A percentile compares a stretch with the other conserved stretches of the same genome.
Conservation (phyloP, 1,140 invertebrate species). For the Lasioglossum albipes region DNA sequence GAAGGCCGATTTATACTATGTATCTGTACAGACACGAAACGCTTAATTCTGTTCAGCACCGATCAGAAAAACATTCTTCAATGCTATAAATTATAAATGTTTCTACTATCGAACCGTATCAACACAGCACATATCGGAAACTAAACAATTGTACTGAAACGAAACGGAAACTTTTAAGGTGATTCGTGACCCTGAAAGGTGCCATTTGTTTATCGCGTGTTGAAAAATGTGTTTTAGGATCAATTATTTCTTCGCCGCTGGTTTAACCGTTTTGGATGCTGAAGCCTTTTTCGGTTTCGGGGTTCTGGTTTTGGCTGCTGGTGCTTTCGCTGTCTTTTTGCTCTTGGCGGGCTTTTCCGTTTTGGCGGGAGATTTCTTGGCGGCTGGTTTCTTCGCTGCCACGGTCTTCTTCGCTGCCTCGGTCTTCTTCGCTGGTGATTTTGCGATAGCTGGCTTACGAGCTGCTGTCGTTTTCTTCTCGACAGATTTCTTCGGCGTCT, state of each 20-base stretch:
- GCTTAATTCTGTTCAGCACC: no score
- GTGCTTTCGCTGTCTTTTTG: not conserved
- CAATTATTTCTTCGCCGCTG: conserved; percentile 56
- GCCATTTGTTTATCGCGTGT: conserved; percentile 40
- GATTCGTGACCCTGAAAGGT: conserved; percentile 59
- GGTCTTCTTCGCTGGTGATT: not conserved
- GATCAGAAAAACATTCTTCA: no score
- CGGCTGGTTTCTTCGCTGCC: not conserved
- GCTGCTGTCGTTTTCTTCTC: not conserved
- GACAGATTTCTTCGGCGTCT: not conserved
- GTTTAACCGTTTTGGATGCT: conserved; percentile 16
- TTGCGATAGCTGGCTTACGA: not conserved
- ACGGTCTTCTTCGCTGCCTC: not conserved
- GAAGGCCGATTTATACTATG: not conserved
- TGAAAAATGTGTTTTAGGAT: not conserved
- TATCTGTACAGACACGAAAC: no score
- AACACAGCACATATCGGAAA: no score
- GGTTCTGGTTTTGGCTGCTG: not conserved
- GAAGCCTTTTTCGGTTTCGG: conserved; percentile 49
- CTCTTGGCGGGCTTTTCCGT: not conserved
- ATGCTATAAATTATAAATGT: no score
- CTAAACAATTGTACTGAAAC: no score
- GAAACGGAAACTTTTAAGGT: no score
- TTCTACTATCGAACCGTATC: no score
- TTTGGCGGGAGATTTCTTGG: not conserved